Evolutionary conservation across 2,797 vertebrate genomes (phyloP).

Genomic region (Mastacembelus armatus): DNA sequence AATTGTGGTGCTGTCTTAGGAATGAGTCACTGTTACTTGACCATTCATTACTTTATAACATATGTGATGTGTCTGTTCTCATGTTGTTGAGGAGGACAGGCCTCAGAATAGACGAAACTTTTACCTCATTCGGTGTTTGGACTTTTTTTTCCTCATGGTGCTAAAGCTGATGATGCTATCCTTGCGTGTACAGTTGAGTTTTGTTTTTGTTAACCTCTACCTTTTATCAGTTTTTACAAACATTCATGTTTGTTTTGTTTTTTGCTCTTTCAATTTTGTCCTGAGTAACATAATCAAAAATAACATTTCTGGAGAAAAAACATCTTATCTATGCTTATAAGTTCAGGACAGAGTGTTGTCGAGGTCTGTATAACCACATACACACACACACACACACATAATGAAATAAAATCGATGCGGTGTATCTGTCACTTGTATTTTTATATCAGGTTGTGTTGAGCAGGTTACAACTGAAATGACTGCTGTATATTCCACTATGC

Average conservation of each 20-base stretch:
- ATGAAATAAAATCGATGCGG: background rate
- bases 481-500: background rate
- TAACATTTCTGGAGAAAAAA: too few relatives aligned
- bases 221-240: background rate
- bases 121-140: slow-evolving; percentile 52
- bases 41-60: background rate
- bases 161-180: slow-evolving; percentile 59
- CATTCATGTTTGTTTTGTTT: background rate
- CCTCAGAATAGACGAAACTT: too few relatives aligned
- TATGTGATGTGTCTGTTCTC: background rate
- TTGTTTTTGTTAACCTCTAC: background rate
- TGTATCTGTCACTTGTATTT: background rate
- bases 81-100: too few relatives aligned
- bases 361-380: too few relatives aligned
- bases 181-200: slow-evolving; percentile 31
- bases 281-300: background rate
- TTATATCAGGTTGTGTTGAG: background rate
- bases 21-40: background rate
- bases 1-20: background rate
- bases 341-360: background rate
- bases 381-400: too few relatives aligned
- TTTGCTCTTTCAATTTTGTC: background rate
- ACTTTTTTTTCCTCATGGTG: slow-evolving; percentile 21
- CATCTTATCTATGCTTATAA: too few relatives aligned
- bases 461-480: background rate